Base-by-base conservation (phyloP, 2,113 vertebrate species). In the Spizaetus ornatus region DNA sequence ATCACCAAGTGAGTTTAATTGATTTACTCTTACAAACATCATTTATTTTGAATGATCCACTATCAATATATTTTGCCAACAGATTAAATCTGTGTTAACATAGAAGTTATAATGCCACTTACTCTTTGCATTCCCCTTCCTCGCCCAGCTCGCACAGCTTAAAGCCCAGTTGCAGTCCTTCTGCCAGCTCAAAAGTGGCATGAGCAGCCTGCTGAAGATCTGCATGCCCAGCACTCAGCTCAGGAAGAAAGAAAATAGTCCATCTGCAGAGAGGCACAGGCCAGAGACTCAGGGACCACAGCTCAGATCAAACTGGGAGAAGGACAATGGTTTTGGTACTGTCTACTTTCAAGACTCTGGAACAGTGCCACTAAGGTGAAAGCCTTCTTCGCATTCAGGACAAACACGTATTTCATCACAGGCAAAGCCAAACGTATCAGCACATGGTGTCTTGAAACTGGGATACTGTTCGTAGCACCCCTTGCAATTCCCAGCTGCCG, bases 61-160 rank as follows among this genome's bases (percentile, higher is more conserved):
- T 72, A 73, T 55, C 76, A 67, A 43, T 52, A 48, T 77, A 73
- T 94, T 94, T 91, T 94, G 89, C 69, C 83, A 96, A 89, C 84
- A 79, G 56, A 92, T 29, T n/a, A 86, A 45, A 93, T 71, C 38
- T 71, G n/a, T 36, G n/a, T 79, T 82, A 86, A 91, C 47, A 16
- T 1, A 32, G 21, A 83, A 73, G 47, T 48, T 56, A 19, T 3
- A 77, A 79, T 3, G 3, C 25, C 32, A 48, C 59, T 91, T 63
- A 47, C 38, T 71, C 84, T 50, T 40, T n/a, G 13, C 70, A 29
- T 65, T 82, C 50, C 45, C 38, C 11, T 73, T 84, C n/a, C 47
- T 29, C 47, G 50, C 4, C 55, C 65, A 27, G 19, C 65, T 50
- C 3, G 1, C 16, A 23, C 10, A 29, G 38, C 61, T 74, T 40